These are phyloP conservation scores for Mastomys coucha DNA, from an alignment of 2,113 vertebrate species.

Conservation along the genomic window DNA sequence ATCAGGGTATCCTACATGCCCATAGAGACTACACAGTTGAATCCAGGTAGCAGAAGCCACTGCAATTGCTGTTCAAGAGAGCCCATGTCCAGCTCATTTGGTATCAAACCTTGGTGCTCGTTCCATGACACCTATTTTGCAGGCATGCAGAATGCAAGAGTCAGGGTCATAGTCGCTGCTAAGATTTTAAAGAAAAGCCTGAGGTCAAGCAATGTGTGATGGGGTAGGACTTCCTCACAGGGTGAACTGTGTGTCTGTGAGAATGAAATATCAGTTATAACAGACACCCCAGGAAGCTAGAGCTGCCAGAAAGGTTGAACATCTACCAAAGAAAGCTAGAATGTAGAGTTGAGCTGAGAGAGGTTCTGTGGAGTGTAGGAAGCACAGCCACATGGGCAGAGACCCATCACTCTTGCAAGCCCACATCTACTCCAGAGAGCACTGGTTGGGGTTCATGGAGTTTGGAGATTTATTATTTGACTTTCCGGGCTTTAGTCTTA, in stretches of 20 bases:
- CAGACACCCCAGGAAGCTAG: not conserved
- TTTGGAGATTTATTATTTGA: not conserved
- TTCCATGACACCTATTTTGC: not conserved
- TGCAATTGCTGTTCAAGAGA: not conserved
- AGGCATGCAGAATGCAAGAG: not conserved
- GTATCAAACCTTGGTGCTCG: not conserved
- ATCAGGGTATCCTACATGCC: not conserved
- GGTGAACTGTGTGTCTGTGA: not conserved
- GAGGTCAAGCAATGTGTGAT: not conserved
- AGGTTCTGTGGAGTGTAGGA: not conserved
- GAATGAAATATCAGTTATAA: not conserved
- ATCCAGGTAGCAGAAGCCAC: not conserved
- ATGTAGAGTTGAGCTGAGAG: not conserved
- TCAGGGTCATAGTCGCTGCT: not conserved
- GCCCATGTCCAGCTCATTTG: no score
- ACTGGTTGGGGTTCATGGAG: not conserved
- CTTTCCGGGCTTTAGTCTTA: not conserved
- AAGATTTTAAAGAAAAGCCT: not conserved
- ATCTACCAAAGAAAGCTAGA: no score
- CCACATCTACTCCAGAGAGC: not conserved
- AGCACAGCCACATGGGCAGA: not conserved
- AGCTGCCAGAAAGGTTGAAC: not conserved
- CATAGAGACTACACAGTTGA: not conserved
- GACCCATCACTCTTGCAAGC: not conserved
- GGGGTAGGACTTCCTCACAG: not conserved